These are phyloP conservation scores for Menidia beryllina DNA, from an alignment of 2,113 vertebrate species.

Conservation along the genomic window DNA sequence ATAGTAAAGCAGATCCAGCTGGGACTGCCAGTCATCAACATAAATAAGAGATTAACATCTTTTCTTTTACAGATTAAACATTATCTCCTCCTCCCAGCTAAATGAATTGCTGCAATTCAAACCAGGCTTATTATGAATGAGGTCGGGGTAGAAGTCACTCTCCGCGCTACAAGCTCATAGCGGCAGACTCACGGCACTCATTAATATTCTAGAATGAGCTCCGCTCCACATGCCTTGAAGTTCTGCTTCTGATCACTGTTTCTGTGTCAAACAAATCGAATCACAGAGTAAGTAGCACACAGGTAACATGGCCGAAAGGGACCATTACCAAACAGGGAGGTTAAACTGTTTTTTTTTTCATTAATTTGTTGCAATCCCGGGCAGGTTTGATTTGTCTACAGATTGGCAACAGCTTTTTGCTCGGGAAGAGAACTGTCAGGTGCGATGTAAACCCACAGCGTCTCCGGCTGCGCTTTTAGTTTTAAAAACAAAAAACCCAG, in stretches of 20 bases:
- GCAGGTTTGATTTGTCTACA: conserved; percentile 14
- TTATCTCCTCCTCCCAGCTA: conserved; percentile 46
- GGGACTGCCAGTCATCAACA: conserved; percentile 62
- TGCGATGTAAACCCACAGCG: background rate
- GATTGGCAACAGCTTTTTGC: conserved; percentile 7
- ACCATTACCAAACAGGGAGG: conserved; percentile 32
- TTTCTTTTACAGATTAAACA: conserved; percentile 72
- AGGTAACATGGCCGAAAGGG: conserved; percentile 11
- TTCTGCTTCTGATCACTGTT: conserved; percentile 19
- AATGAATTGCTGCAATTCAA: conserved; percentile 48
- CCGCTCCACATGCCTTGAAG: conserved; percentile 35
- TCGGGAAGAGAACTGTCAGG: conserved; percentile 13
- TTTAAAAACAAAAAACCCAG: conserved; percentile 26
- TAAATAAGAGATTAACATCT: conserved; percentile 75
- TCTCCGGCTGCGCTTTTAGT: conserved; percentile 4
- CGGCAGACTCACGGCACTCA: conserved; percentile 32
- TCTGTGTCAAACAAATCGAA: conserved; percentile 35
- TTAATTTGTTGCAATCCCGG: background rate
- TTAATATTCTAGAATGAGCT: conserved; percentile 37
- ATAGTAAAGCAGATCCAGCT: conserved; percentile 73
- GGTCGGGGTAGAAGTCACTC: conserved; percentile 3
- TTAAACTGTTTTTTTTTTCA: conserved; percentile 35
- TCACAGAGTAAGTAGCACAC: conserved; percentile 9
- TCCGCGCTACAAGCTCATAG: conserved; percentile 41
- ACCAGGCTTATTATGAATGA: conserved; percentile 23